These are phyloP conservation scores for Charina bottae DNA, from an alignment of 2,113 vertebrate species.

Conservation along the genomic window DNA sequence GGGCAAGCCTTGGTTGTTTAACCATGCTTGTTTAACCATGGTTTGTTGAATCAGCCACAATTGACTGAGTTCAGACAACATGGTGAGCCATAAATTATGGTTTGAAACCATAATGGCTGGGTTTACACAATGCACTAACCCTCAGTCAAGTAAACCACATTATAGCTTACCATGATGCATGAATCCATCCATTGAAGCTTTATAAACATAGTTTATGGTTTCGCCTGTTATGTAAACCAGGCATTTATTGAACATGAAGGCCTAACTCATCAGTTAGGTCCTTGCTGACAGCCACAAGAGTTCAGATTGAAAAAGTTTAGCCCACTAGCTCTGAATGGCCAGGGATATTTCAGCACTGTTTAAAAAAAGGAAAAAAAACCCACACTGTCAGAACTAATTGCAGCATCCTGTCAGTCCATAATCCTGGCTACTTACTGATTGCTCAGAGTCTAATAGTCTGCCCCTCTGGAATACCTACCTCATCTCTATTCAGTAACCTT, in stretches of 20 bases:
- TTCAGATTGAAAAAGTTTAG: background rate
- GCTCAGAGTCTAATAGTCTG: background rate
- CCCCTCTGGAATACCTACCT: background rate
- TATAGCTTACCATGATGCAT: background rate
- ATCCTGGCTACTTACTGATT: background rate
- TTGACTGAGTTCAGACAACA: background rate
- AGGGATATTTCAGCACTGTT: background rate
- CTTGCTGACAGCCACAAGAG: background rate
- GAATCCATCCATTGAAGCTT: background rate
- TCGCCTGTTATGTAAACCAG: background rate
- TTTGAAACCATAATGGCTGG: background rate
- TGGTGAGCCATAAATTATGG: background rate
- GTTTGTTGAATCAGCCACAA: background rate
- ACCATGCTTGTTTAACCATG: background rate
- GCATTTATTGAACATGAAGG: background rate
- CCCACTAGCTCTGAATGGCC: background rate
- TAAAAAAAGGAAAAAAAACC: background rate
- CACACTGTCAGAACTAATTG: constrained; percentile 11
- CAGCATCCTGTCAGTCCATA: background rate
- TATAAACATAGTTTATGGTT: background rate
- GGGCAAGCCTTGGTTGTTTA: no score
- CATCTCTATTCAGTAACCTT: constrained; percentile 1
- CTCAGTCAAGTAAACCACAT: background rate
- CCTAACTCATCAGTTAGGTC: background rate
- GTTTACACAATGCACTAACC: background rate